Conservation (phyloP, 2,888 invertebrate species). For the Neoitamus cyanurus region DNA sequence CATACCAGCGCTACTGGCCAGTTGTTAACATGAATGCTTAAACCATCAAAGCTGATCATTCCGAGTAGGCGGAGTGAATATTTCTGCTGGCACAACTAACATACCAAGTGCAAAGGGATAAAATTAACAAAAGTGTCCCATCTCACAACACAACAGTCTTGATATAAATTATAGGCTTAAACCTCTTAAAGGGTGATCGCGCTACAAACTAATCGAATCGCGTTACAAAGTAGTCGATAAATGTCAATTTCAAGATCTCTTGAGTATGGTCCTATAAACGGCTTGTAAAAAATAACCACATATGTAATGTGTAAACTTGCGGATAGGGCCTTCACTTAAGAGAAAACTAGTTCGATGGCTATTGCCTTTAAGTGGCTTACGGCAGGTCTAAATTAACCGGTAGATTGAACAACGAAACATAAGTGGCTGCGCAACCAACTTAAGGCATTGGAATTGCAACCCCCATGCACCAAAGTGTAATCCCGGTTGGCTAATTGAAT, state of each 20-base stretch:
- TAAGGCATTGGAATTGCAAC: not conserved
- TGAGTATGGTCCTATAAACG: not conserved
- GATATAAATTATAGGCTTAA: not conserved
- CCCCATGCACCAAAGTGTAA: not conserved
- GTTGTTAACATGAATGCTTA: no score
- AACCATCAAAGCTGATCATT: no score
- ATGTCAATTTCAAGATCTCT: slow-evolving; percentile 15
- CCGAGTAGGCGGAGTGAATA: no score
- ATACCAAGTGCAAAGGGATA: no score
- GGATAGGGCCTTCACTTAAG: not conserved
- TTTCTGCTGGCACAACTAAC: no score
- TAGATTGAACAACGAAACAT: not conserved
- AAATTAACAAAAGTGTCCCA: no score
- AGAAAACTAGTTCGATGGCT: slow-evolving; percentile 53
- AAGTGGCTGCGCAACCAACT: not conserved
- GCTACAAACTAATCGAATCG: not conserved
- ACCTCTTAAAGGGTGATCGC: not conserved
- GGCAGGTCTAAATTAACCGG: not conserved
- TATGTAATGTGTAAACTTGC: not conserved
- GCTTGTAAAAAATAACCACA: not conserved
- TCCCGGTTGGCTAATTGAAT: not conserved
- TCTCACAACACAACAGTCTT: not conserved
- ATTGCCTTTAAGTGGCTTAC: slow-evolving; percentile 65
- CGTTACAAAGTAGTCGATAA: not conserved
- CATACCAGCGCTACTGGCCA: no score